Conservation (phyloP, 2,797 vertebrate species). For the Phataginus tetradactyla region DNA sequence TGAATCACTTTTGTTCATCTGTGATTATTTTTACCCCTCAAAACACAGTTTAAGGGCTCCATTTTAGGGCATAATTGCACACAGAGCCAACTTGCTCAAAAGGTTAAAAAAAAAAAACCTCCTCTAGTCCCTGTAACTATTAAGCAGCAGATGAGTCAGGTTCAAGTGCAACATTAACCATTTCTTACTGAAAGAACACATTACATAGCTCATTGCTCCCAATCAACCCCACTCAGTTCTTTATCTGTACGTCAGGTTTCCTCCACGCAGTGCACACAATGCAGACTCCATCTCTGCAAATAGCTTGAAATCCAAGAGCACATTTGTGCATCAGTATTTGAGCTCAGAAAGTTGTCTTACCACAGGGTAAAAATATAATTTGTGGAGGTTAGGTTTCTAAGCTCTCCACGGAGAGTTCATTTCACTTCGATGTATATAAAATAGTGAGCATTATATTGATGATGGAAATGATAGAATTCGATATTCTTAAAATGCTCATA, state of each 20-base stretch:
- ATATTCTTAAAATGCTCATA: constrained; percentile 43
- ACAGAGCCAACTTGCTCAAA: constrained; percentile 66
- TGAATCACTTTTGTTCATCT: constrained; percentile 59
- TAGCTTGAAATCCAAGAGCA: not conserved
- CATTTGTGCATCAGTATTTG: constrained; percentile 9
- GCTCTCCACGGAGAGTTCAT: not conserved
- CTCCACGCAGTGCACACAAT: not conserved
- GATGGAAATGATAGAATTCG: not conserved
- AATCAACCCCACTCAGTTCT: not conserved
- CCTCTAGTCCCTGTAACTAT: constrained; percentile 49
- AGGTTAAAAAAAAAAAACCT: constrained; percentile 36
- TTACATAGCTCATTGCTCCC: not conserved
- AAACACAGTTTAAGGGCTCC: constrained; percentile 55
- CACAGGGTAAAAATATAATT: not conserved
- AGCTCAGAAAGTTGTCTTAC: constrained; percentile 18
- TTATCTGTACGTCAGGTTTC: not conserved
- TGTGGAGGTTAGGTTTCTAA: not conserved
- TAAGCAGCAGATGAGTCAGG: constrained; percentile 54
- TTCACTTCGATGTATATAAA: not conserved
- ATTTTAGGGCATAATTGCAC: constrained; percentile 75
- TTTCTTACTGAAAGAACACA: constrained; percentile 17
- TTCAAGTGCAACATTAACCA: constrained; percentile 52
- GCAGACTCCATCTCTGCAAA: not conserved
- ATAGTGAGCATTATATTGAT: not conserved
- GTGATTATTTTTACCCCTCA: constrained; percentile 72